Percentiles rank a stretch among this genome's conserved stretches.
Evolutionary conservation across 2,113 vertebrate genomes (phyloP).

Genomic region (Pedetes capensis): DNA sequence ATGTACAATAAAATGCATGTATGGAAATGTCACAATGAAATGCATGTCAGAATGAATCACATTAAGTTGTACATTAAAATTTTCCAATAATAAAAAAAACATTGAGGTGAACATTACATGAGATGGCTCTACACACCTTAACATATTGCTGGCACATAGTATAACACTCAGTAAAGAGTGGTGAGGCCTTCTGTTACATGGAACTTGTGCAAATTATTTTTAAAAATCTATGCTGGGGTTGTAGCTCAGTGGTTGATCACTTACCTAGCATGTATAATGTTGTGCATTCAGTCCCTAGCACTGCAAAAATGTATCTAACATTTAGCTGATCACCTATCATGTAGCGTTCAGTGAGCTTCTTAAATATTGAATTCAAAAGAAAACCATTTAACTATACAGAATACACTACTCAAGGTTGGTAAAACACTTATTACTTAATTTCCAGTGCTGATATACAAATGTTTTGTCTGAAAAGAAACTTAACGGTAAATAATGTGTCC

Average conservation of each 20-base stretch:
- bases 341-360: background rate
- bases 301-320: background rate
- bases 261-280: too few relatives aligned
- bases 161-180: background rate
- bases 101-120: background rate
- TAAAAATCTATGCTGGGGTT: too few relatives aligned
- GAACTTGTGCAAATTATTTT: background rate
- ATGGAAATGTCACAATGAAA: too few relatives aligned
- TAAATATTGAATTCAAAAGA: background rate
- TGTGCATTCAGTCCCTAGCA: too few relatives aligned
- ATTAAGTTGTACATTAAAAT: too few relatives aligned
- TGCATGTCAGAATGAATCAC: too few relatives aligned
- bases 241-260: background rate
- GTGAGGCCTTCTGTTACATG: background rate
- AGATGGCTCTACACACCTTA: background rate
- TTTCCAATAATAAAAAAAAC: too few relatives aligned
- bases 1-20: too few relatives aligned
- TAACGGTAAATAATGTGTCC: background rate
- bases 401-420: background rate
- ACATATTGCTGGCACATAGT: background rate
- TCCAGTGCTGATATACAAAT: background rate
- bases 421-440: background rate
- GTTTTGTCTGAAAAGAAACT: background rate
- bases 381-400: background rate
- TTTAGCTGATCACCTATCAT: background rate